Evolutionary conservation across 2,888 invertebrate species (phyloP).

Genomic region (Plusia festucae): DNA sequence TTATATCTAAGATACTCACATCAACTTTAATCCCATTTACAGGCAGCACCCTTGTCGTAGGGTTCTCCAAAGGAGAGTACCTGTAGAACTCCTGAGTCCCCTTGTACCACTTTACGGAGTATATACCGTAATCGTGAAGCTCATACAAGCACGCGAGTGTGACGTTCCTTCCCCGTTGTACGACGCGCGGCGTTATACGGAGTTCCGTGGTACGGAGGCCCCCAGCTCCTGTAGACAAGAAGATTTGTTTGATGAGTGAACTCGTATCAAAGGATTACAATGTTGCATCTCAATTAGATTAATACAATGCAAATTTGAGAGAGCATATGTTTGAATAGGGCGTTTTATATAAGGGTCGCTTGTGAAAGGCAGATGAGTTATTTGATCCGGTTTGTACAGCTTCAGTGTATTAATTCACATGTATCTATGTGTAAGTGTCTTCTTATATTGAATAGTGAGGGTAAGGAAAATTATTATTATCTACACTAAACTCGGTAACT

Average conservation of each 20-base stretch:
- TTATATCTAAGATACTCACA: conserved; percentile 90
- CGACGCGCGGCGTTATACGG: conserved; percentile 92
- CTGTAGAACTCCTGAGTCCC: conserved; percentile 95
- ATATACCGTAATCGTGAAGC: conserved; percentile 92
- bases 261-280: conserved; percentile 12
- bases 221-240: conserved; percentile 88
- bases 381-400: background rate
- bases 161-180: conserved; percentile 92
- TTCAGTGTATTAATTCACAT: background rate
- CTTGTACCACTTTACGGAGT: conserved; percentile 96
- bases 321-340: conserved; percentile 1
- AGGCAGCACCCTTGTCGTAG: conserved; percentile 92
- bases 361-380: background rate
- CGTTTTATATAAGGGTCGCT: conserved; percentile 1
- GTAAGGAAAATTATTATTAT: too few species aligned
- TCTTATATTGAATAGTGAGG: too few species aligned
- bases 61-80: conserved; percentile 93
- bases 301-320: conserved; percentile 4
- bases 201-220: conserved; percentile 93
- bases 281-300: conserved; percentile 4
- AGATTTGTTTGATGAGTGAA: conserved; percentile 38
- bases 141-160: conserved; percentile 94
- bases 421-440: too few species aligned
- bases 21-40: conserved; percentile 94
- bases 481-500: too few species aligned